A percentile compares a stretch with the other conserved stretches of the same genome.
Evolutionary conservation across 1,140 invertebrate genomes (phyloP).

Genomic region (Paraescarpia echinospica): DNA sequence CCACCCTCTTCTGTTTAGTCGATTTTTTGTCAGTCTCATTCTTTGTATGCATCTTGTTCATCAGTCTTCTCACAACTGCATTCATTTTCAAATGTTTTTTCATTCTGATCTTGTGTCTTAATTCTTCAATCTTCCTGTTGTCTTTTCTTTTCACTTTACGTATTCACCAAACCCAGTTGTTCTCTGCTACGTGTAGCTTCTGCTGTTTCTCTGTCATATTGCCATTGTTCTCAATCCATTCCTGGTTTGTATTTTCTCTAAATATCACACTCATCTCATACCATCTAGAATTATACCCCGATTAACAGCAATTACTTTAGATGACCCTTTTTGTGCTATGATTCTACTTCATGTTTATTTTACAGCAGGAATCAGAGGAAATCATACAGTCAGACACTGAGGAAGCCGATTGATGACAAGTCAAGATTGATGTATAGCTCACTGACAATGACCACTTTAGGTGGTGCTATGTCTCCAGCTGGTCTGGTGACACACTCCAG

Average conservation of each 20-base stretch:
- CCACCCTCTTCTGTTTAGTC: too few relatives aligned
- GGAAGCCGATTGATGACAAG: not conserved
- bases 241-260: not conserved
- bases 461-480: not conserved
- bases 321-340: not conserved
- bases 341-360: not conserved
- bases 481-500: not conserved
- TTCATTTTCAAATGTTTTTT: too few relatives aligned
- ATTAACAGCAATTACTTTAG: not conserved
- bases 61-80: too few relatives aligned
- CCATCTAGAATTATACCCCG: not conserved
- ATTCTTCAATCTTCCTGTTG: not conserved
- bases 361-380: not conserved
- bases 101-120: not conserved
- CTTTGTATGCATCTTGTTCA: too few relatives aligned
- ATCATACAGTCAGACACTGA: not conserved
- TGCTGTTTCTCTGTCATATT: not conserved
- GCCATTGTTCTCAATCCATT: not conserved
- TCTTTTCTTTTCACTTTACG: not conserved
- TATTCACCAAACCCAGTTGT: not conserved
- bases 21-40: too few relatives aligned
- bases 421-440: not conserved
- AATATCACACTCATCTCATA: not conserved
- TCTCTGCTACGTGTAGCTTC: not conserved
- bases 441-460: not conserved